These are phyloP conservation scores for Papilio machaon DNA, from an alignment of 1,140 invertebrate species.

Conservation along the genomic window DNA sequence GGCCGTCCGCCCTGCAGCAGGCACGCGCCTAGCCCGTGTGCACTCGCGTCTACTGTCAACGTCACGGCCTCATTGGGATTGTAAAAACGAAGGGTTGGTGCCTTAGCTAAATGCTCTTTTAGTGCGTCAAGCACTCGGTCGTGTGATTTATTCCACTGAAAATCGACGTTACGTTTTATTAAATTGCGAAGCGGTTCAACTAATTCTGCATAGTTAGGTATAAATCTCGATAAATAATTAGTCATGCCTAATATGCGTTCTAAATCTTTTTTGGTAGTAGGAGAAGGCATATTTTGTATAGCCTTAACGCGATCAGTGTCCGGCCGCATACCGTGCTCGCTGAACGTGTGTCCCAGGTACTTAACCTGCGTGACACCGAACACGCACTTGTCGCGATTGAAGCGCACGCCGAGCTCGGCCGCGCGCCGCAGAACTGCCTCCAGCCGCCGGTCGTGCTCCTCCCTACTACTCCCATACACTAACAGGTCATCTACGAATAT, in stretches of 20 bases:
- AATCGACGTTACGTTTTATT: slow-evolving; percentile 52
- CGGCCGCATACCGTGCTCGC: slow-evolving; percentile 44
- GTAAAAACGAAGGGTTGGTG: too few relatives aligned
- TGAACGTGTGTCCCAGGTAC: slow-evolving; percentile 57
- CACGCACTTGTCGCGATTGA: slow-evolving; percentile 57
- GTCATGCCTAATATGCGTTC: slow-evolving; percentile 61
- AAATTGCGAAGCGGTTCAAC: slow-evolving; percentile 51
- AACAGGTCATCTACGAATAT: slow-evolving; percentile 67
- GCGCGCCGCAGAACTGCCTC: slow-evolving; percentile 46
- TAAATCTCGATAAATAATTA: slow-evolving; percentile 49
- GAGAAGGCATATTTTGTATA: slow-evolving; percentile 39
- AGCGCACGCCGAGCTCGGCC: slow-evolving; percentile 55
- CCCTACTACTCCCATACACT: slow-evolving; percentile 49
- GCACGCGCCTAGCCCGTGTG: too few relatives aligned
- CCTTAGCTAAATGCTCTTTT: too few relatives aligned
- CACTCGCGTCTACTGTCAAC: too few relatives aligned
- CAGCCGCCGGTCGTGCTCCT: slow-evolving; percentile 52
- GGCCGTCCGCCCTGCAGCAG: too few relatives aligned
- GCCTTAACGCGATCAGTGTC: slow-evolving; percentile 44
- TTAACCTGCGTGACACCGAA: slow-evolving; percentile 54
- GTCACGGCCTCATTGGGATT: too few relatives aligned
- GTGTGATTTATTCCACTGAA: slow-evolving; percentile 48
- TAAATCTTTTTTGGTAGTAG: slow-evolving; percentile 53
- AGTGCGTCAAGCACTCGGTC: too few relatives aligned
- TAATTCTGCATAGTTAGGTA: slow-evolving; percentile 51